Evolutionary conservation across 2,797 vertebrate genomes (phyloP).

Genomic region (Fringilla coelebs): DNA sequence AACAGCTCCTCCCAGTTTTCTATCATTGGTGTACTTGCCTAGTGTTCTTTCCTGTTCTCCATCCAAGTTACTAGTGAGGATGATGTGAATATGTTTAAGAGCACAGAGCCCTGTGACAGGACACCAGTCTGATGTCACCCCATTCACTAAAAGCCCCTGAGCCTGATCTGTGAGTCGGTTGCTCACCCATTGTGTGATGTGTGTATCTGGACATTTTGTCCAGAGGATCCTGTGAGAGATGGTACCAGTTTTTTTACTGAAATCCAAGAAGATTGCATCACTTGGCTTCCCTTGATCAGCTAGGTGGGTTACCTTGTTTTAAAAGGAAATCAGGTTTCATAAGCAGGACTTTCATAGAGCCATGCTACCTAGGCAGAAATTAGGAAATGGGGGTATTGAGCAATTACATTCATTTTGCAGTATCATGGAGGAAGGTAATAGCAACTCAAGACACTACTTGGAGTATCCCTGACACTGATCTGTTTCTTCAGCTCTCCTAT

Average conservation of each 20-base stretch:
- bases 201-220: background rate
- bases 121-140: background rate
- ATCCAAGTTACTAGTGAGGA: background rate
- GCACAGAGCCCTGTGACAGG: background rate
- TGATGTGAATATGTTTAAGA: background rate
- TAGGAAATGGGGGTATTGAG: background rate
- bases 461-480: background rate
- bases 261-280: background rate
- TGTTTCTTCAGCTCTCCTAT: background rate
- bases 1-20: background rate
- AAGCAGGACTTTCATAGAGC: background rate
- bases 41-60: background rate
- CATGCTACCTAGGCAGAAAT: background rate
- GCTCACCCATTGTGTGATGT: background rate
- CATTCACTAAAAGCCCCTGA: background rate
- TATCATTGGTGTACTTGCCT: too few species aligned
- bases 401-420: background rate
- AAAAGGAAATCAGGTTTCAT: background rate
- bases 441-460: background rate
- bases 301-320: background rate
- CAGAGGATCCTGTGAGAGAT: background rate
- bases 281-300: background rate
- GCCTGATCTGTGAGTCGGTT: rapidly evolving
- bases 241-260: background rate
- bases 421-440: background rate